Evolutionary conservation across 23 tunicate species (phyloP).

Genomic region (Pegea sp.): DNA sequence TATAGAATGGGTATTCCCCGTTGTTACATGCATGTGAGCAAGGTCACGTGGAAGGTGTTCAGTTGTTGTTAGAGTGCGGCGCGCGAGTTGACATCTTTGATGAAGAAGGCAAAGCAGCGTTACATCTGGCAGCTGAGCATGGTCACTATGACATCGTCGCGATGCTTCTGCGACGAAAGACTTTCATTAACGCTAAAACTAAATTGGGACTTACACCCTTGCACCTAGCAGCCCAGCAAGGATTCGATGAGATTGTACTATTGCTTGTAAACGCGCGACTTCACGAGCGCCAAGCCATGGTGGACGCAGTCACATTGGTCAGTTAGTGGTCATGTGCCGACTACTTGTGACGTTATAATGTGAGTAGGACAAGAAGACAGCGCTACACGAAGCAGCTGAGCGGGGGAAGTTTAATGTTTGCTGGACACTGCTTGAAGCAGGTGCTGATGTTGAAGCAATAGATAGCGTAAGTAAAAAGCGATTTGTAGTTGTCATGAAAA

Average conservation of each 20-base stretch:
- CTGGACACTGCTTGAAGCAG: conserved; percentile 28
- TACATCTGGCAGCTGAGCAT: conserved; percentile 82
- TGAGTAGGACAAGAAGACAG: conserved; percentile 91
- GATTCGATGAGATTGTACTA: conserved; percentile 49
- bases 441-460: conserved; percentile 49
- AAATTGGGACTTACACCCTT: conserved; percentile 79
- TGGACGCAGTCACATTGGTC: conserved; percentile 62
- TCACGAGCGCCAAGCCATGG: conserved; percentile 32
- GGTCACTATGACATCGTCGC: conserved; percentile 47
- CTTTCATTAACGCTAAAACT: conserved; percentile 88
- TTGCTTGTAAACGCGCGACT: conserved; percentile 19
- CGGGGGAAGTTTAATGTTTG: conserved; percentile 72
- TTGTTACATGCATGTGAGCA: conserved; percentile 75
- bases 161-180: conserved; percentile 44
- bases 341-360: too few relatives aligned
- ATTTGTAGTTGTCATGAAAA: background rate
- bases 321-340: background rate
- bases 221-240: conserved; percentile 80
- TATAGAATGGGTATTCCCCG: conserved; percentile 89
- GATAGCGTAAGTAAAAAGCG: conserved; percentile 33
- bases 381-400: conserved; percentile 91
- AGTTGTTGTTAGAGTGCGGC: conserved; percentile 29
- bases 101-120: conserved; percentile 90
- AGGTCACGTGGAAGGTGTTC: conserved; percentile 60
- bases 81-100: conserved; percentile 91